Base-by-base conservation (phyloP, 2,797 vertebrate genomes). In the Bryconaethiops microstoma region DNA sequence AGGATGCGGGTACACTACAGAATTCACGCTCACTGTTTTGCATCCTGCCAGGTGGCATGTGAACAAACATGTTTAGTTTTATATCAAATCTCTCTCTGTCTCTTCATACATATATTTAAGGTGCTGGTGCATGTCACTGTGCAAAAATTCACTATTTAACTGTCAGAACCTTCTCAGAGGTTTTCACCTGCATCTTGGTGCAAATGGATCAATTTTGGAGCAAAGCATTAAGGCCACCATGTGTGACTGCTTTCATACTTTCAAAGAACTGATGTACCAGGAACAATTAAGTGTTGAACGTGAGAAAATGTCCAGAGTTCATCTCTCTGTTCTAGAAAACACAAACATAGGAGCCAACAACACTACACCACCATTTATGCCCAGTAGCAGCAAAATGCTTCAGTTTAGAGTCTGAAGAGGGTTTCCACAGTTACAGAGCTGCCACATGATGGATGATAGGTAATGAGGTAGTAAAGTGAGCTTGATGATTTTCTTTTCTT, bases 381-480 rank as follows among this genome's bases (percentile, higher is more conserved):
- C 16, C 52, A 21, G 50, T 8, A 57, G n/a, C 60, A 74, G 35
- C 60, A 67, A 63, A 60, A 67, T 50, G 52, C 62, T 54, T 25
- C 16, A 5, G 29, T 72, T 60, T 45, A 17, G 42, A 23, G n/a
- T 52, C 42, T 48, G 25, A 29, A 23, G 39, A 55, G 48, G 29
- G 69, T 73, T 73, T 52, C 78, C 23, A 74, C 2, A 23, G 50
- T 67, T 67, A 80, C 62, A 59, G 8, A 16, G 60, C 60, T 74
- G 39, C 7, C 23, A 17, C 40, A 60, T 74, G 63, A 72, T 74
- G 50, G 21, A 57, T 73, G 50, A 74, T 73, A 4, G 50, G 39
- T 74, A 55, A 74, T 65, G 52, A 29, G 35, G 48, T 45, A 25
- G 35, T 73, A 73, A 79, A 45, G 69, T 19, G 29, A 73, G 48